Evolutionary conservation across 2,888 invertebrate genomes (phyloP), one percentile per base, ranked within the genome.

Genomic region (Parnassius mnemosyne): DNA sequence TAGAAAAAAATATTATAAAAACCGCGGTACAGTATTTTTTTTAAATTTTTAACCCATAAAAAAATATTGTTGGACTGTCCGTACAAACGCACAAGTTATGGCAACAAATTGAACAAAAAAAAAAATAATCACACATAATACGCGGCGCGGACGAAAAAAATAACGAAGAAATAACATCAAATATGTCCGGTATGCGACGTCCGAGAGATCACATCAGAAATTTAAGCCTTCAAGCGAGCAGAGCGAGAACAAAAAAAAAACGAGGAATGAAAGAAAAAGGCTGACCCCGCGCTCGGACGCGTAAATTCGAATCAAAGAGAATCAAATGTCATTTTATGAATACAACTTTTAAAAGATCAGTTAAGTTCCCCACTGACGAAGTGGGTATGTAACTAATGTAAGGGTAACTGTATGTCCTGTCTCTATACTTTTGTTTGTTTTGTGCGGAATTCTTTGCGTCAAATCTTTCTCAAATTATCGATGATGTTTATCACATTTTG

Each of bases 121-220:
- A 83, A 82, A 83, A 82, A 80, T 69, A 72, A 69, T 63, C 58
- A 63, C 68, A 70, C 65, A 74, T 70, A 72, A 71, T 69, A 70
- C 71, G 64, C 66, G 63, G 67, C 65, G 66, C 56, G 66, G 58
- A 57, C 16, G 58, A 76, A 78, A 76, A 81, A 73, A 74, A 71
- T 67, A 72, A 76, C 65, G 56, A 62, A 79, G 78, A 80, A 85
- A 81, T 77, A 85, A 83, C 81, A 84, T 87, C 88, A 88, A 90
- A 87, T 85, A 91, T 90, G 90, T 82, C 81, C 80, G 90, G 90
- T 86, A 91, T 90, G 90, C 89, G 79, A 81, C 83, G 81, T 77
- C 80, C 80, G 79, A 75, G 80, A 85, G 89, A 89, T 91, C 88
- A 84, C 84, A 91, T 91, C 91, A 83, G 87, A 87, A 87, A 86